Conservation (phyloP, 2,113 vertebrate species). For the Trochalopteron elliotii region DNA sequence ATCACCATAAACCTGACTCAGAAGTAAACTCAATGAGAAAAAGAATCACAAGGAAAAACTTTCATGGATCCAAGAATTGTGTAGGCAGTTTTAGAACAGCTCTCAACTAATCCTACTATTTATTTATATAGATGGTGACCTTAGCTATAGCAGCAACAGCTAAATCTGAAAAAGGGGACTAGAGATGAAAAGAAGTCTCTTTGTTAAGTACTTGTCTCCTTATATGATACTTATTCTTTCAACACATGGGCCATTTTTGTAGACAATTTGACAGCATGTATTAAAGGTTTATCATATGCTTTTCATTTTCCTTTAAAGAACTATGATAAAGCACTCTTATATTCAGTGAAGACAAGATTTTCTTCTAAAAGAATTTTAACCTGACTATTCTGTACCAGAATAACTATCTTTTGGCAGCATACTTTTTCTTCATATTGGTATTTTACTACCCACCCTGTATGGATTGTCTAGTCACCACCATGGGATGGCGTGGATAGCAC, state of each 20-base stretch:
- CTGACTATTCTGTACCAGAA: neutral
- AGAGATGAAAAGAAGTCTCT: slow-evolving; percentile 25
- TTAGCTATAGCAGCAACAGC: slow-evolving; percentile 33
- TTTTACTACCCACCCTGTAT: neutral
- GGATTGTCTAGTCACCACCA: neutral
- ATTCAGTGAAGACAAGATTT: neutral
- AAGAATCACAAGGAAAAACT: neutral
- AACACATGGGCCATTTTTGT: slow-evolving; percentile 61
- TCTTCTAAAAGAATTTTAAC: neutral
- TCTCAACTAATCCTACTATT: slow-evolving; percentile 54
- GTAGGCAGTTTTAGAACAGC: slow-evolving; percentile 53
- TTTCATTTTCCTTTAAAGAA: slow-evolving; percentile 26
- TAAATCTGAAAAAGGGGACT: slow-evolving; percentile 41
- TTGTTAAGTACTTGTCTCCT: slow-evolving; percentile 52
- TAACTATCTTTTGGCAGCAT: neutral
- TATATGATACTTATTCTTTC: slow-evolving; percentile 50
- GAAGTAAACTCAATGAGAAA: neutral
- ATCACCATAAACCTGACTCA: neutral
- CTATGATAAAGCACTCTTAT: neutral
- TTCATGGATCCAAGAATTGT: slow-evolving; percentile 2
- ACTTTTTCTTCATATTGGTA: neutral
- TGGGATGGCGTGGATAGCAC: neutral
- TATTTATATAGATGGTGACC: slow-evolving; percentile 56
- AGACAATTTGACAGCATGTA: slow-evolving; percentile 60
- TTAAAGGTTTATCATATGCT: slow-evolving; percentile 58